phyloP scores from a whole-genome alignment of 2,888 invertebrate genomes.

The Philhelius pedissequus region DNA sequence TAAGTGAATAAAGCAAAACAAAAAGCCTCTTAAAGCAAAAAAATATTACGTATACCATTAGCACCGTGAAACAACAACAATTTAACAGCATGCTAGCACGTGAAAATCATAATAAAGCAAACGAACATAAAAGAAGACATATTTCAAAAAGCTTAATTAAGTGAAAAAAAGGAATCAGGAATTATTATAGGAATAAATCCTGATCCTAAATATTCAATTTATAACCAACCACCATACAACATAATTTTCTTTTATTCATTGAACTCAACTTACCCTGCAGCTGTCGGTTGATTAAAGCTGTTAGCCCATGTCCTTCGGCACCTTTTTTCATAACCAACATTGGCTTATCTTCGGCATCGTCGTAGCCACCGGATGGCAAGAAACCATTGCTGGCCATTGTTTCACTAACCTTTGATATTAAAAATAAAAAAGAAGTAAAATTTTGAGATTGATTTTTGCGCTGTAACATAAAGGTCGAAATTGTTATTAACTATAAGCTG shows the following conservation, averaged over 20 bases:
- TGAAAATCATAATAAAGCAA: constrained; percentile 6
- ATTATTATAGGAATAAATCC: not conserved
- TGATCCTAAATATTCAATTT: constrained; percentile 22
- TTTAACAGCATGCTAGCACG: constrained; percentile 36
- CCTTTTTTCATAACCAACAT: constrained; percentile 87
- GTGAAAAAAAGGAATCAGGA: constrained; percentile 12
- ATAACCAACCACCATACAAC: constrained; percentile 33
- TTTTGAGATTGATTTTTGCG: too few species aligned
- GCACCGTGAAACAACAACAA: constrained; percentile 38
- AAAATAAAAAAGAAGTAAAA: not conserved
- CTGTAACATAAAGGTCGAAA: too few species aligned
- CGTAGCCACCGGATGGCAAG: constrained; percentile 84
- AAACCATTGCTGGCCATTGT: constrained; percentile 89
- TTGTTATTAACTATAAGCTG: too few species aligned
- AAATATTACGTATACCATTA: not conserved
- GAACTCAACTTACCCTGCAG: constrained; percentile 83
- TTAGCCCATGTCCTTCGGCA: constrained; percentile 86
- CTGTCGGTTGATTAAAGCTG: constrained; percentile 87
- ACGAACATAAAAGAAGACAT: not conserved
- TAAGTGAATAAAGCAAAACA: not conserved
- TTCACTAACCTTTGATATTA: constrained; percentile 84
- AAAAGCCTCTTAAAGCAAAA: not conserved
- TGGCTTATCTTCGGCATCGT: constrained; percentile 87
- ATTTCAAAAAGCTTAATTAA: not conserved
- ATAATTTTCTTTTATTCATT: constrained; percentile 19